Conservation (phyloP, 1,140 invertebrate genomes). For the Eueides isabella region DNA sequence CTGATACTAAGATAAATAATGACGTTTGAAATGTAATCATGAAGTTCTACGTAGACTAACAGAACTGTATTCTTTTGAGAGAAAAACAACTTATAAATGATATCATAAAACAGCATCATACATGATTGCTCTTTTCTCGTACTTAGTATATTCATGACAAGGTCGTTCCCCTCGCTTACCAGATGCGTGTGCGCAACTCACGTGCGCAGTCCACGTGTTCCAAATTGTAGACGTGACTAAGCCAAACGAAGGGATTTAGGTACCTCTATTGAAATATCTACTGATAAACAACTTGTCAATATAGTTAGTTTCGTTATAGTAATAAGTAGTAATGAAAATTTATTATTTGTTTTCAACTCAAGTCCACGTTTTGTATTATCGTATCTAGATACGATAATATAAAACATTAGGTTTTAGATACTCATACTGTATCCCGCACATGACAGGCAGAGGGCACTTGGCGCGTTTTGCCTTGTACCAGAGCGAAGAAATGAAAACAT, state of each 20-base stretch:
- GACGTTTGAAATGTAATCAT: too few species aligned
- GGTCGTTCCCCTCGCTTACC: constrained; percentile 33
- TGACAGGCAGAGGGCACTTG: too few species aligned
- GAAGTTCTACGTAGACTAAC: too few species aligned
- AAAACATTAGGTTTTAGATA: too few species aligned
- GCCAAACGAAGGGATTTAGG: neutral
- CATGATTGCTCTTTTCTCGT: constrained; percentile 1
- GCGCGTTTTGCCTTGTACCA: too few species aligned
- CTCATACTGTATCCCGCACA: too few species aligned
- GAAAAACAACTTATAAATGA: neutral
- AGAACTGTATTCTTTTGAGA: too few species aligned
- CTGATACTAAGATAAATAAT: too few species aligned
- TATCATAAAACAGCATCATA: neutral
- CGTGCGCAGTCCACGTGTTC: constrained; percentile 46
- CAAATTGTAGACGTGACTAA: constrained; percentile 17
- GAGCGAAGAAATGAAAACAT: too few species aligned
- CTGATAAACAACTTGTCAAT: neutral
- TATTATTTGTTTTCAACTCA: neutral
- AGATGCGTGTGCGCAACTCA: constrained; percentile 46
- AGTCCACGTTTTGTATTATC: too few species aligned
- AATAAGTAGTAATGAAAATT: neutral
- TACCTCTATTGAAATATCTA: constrained; percentile 3
- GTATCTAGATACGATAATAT: too few species aligned
- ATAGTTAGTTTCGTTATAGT: neutral
- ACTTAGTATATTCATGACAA: constrained; percentile 22